Base-by-base conservation (phyloP, 1,140 invertebrate genomes). In the Samia ricini region DNA sequence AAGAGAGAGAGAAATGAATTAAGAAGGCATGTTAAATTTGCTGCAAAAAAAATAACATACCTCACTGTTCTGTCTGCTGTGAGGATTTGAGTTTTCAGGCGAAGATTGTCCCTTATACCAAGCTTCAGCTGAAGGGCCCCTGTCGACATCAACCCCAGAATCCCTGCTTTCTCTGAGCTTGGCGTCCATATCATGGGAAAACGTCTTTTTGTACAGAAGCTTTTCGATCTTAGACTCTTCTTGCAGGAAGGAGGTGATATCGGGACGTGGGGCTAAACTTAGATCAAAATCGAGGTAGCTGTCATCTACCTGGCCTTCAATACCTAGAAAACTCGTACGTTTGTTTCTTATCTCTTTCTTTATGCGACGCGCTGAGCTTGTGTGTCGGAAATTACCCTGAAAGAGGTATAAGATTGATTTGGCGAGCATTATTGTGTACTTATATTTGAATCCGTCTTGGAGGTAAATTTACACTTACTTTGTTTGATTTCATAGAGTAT, bases 301-400 rank as follows among this genome's bases (percentile, higher is more conserved):
- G 61, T 93, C 93, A 70, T 95, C 93, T 57, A 94, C 93, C 42
- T 94, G 92, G 61, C 94, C 94, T 74, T 96, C 95, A 67, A 97
- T 94, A 29, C 96, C 96, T 18, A 97, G 89, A 77, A 97, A 97
- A 83, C 96, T 96, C 20, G 96, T 97, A 7, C 96, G 93, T 72
- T 97, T 95, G 72, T 94, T 95, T 8, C 95, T 92, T 22, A 97
- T 91, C 80, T 97, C 96, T 77, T 96, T 96, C 74, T 96, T 97
- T 58, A 97, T 96, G 60, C 96, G 93, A 60, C 95, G 95, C 0
- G 96, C 96, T 1, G 96, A 97, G 74, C 96, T 96, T 54, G 95
- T 92, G 61, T 95, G 92, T 72, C 94, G 94, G 56, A 95, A 91
- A 52, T 94, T 93, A 57, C 86, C 89, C 90, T 91, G 52, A 56